Evolutionary conservation across 2,888 invertebrate species (phyloP), one percentile per base, ranked within the genome.

Genomic region (Agrochola circellaris): DNA sequence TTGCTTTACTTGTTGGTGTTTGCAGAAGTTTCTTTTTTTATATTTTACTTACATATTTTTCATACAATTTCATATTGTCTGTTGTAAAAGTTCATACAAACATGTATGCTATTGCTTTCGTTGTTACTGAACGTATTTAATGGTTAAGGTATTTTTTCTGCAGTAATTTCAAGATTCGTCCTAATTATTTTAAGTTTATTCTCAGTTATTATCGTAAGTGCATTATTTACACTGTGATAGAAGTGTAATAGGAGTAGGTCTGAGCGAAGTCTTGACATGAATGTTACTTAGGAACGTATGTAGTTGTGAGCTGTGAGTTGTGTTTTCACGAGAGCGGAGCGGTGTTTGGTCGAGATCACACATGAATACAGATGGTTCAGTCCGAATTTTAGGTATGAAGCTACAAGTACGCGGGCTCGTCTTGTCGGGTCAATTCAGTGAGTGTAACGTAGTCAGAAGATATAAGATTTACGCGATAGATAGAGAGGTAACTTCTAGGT

Each of bases 191-290:
- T 93, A 91, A 88, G 89, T 92, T 92, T 88, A 90, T 87, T 93
- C 89, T 93, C 91, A 89, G 91, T 94, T 92, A 92, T 90, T 92
- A 89, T 94, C 93, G 90, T 96, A 95, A 95, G 96, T 96, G 96
- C 96, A 95, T 96, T 96, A 96, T 95, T 94, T 96, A 96, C 96
- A 96, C 95, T 96, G 96, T 96, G 96, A 96, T 96, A 96, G 94
- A 94, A 89, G 95, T 96, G 96, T 96, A 96, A 95, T 94, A 94
- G 92, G 87, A 88, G 89, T 93, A 94, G 93, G 92, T 91, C 88
- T 91, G 95, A 95, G 95, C 94, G 89, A 90, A 92, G 92, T 94
- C 94, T 95, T 94, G 95, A 95, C 94, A 95, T 93, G 92, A 92
- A 93, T 93, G 91, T 93, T 90, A 89, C 85, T 85, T 90, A 90